Conservation (phyloP, 1,140 invertebrate species). For the Conopomorpha cramerella region DNA sequence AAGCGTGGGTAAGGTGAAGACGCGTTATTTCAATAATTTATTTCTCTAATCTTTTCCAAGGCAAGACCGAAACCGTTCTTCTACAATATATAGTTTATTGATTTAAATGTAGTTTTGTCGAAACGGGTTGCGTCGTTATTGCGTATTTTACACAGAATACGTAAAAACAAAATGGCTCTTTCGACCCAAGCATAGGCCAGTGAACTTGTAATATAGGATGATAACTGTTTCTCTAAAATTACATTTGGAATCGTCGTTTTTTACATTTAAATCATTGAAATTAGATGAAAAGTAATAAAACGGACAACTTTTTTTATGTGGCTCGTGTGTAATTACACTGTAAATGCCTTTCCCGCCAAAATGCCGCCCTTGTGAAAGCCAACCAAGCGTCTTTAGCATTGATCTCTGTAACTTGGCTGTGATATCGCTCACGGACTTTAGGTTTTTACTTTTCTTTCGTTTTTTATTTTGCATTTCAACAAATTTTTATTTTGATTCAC, state of each 20-base stretch:
- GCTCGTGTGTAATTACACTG: slow-evolving; percentile 8
- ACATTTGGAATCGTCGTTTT: slow-evolving; percentile 28
- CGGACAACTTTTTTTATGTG: too few species aligned
- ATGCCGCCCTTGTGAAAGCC: slow-evolving; percentile 35
- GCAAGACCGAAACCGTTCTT: slow-evolving; percentile 44
- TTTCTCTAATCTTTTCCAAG: slow-evolving; percentile 55
- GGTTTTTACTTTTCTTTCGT: too few species aligned
- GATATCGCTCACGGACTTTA: too few species aligned
- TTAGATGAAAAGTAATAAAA: too few species aligned
- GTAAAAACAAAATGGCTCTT: slow-evolving; percentile 61
- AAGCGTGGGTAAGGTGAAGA: slow-evolving; percentile 51
- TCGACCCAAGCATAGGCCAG: slow-evolving; percentile 52
- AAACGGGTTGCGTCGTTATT: slow-evolving; percentile 40
- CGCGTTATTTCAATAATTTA: slow-evolving; percentile 56
- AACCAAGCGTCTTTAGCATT: too few species aligned
- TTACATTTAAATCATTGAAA: slow-evolving; percentile 8
- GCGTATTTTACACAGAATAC: slow-evolving; percentile 55
- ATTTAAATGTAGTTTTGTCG: slow-evolving; percentile 39
- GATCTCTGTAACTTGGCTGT: too few species aligned
- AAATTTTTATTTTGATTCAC: slow-evolving; percentile 20
- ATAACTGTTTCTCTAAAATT: slow-evolving; percentile 54
- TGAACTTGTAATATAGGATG: slow-evolving; percentile 54
- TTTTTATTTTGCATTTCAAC: too few species aligned
- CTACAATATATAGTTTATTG: slow-evolving; percentile 46
- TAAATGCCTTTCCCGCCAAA: slow-evolving; percentile 54